Evolutionary conservation across 23 tunicate species (phyloP).

Genomic region (Halocynthia aurantium): DNA sequence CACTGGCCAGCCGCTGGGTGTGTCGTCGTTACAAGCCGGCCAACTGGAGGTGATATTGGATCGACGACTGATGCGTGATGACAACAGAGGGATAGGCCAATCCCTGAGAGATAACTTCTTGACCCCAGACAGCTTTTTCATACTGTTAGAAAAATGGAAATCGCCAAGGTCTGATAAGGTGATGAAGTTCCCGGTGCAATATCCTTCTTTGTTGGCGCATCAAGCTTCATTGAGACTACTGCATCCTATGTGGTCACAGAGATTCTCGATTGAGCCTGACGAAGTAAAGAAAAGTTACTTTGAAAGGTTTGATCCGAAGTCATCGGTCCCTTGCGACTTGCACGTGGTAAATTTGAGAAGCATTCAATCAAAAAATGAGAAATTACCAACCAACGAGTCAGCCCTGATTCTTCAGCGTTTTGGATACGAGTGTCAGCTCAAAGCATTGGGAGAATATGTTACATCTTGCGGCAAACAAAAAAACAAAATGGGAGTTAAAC

Average conservation of each 20-base stretch:
- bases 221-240: not conserved
- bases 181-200: not conserved
- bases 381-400: not conserved
- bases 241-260: not conserved
- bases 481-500: no score
- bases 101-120: not conserved
- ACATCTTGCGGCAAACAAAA: no score
- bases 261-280: not conserved
- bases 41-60: slow-evolving; percentile 6
- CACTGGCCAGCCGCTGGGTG: slow-evolving; percentile 6
- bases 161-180: not conserved
- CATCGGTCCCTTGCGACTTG: not conserved
- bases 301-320: no score
- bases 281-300: no score
- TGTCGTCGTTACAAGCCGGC: not conserved
- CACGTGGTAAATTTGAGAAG: not conserved
- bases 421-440: not conserved
- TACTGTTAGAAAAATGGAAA: not conserved
- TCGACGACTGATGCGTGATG: not conserved
- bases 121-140: not conserved
- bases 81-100: not conserved
- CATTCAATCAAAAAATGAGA: not conserved
- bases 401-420: slow-evolving; percentile 1
- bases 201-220: slow-evolving; percentile 7
- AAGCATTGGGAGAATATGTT: no score